Evolutionary conservation across 2,113 vertebrate species (phyloP).

Genomic region (Procavia capensis): DNA sequence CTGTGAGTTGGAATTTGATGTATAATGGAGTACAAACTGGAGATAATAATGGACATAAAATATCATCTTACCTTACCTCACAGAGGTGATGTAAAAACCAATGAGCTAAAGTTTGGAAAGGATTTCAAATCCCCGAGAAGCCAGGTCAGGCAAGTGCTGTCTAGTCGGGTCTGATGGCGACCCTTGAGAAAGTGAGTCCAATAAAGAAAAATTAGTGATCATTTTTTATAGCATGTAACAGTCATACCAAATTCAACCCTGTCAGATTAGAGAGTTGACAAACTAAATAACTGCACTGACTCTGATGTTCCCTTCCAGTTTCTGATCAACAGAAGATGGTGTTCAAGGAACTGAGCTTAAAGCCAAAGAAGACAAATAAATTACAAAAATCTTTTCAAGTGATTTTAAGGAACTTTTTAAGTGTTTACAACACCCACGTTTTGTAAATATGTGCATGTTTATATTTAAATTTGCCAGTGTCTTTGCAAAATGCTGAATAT

Average conservation of each 20-base stretch:
- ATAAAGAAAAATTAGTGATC: no score
- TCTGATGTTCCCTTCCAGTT: background rate
- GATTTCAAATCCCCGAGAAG: no score
- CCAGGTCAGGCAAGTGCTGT: no score
- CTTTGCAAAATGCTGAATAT: background rate
- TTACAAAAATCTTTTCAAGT: background rate
- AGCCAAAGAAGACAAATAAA: background rate
- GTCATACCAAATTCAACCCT: slow-evolving; percentile 62
- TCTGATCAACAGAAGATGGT: background rate
- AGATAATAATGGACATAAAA: no score
- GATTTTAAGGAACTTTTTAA: background rate
- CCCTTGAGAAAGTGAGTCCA: no score
- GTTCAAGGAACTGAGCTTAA: background rate
- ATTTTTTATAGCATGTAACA: no score
- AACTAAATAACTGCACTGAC: slow-evolving; percentile 64
- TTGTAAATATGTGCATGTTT: background rate
- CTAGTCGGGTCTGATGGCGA: no score
- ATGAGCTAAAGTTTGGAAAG: no score
- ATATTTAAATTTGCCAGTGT: background rate
- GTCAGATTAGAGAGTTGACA: slow-evolving; percentile 55
- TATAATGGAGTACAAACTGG: no score
- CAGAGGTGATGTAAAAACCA: no score
- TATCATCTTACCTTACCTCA: no score
- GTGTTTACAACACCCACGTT: background rate
- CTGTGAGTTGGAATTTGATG: no score